Conservation (phyloP, 2,113 vertebrate genomes). For the Alexandromys fortis region DNA sequence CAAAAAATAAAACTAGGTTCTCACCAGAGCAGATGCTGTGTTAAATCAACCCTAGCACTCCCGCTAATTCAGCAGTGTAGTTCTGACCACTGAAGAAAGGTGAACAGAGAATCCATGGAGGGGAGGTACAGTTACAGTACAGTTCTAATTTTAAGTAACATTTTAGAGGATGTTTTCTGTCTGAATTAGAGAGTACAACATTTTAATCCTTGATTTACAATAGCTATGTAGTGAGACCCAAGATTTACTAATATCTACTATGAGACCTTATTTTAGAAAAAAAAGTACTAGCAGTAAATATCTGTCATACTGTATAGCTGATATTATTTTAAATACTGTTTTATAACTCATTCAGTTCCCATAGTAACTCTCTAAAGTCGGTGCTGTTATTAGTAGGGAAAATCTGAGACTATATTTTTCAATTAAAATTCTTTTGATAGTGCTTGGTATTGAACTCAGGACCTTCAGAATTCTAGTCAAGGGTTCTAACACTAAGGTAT, state of each 20-base stretch:
- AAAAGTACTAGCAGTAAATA: not conserved
- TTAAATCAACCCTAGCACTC: not conserved
- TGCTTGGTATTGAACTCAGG: not conserved
- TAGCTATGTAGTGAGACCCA: not conserved
- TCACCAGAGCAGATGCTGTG: not conserved
- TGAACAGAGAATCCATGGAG: not conserved
- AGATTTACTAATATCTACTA: constrained; percentile 6
- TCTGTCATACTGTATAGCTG: not conserved
- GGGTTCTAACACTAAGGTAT: not conserved
- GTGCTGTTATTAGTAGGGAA: not conserved
- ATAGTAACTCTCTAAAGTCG: not conserved
- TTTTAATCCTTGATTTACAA: constrained; percentile 14
- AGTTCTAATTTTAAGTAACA: not conserved
- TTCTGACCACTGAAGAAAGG: not conserved
- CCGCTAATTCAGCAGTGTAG: not conserved
- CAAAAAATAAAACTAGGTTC: not conserved
- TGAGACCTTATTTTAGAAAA: not conserved
- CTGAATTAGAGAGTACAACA: not conserved
- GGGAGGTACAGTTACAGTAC: not conserved
- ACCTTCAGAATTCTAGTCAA: not conserved
- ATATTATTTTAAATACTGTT: not conserved
- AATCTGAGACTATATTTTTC: not conserved
- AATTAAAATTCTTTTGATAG: not conserved
- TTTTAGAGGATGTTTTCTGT: not conserved
- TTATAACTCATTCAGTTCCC: constrained; percentile 7